These are phyloP conservation scores for Uria aalge DNA, from an alignment of 2,113 vertebrate genomes.

Conservation along the genomic window DNA sequence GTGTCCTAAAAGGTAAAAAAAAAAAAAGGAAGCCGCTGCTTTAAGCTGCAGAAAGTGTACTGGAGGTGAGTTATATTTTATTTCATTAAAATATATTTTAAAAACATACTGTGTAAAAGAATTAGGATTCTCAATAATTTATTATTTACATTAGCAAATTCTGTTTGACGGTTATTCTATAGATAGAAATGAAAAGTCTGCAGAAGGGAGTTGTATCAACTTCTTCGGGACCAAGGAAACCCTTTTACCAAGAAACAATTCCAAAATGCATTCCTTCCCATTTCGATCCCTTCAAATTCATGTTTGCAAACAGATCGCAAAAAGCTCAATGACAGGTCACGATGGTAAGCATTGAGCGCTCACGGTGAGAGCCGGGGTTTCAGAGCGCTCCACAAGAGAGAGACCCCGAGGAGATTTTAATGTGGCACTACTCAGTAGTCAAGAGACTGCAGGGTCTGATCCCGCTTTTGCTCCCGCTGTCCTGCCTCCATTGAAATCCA, in stretches of 20 bases:
- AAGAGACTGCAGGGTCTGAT: not conserved
- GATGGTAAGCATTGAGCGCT: not conserved
- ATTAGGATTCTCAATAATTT: slow-evolving; percentile 84
- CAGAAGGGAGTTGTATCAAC: not conserved
- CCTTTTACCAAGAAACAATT: not conserved
- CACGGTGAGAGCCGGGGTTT: not conserved
- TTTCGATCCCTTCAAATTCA: not conserved
- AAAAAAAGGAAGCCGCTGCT: not conserved
- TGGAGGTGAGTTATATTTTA: slow-evolving; percentile 71
- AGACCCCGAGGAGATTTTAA: not conserved
- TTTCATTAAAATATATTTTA: slow-evolving; percentile 83
- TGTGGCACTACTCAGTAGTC: not conserved
- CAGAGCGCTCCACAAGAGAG: not conserved
- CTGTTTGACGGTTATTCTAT: slow-evolving; percentile 59
- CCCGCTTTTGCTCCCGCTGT: not conserved
- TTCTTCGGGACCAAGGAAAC: not conserved
- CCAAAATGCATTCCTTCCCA: not conserved
- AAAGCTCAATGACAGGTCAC: not conserved
- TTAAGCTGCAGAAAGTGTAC: not conserved
- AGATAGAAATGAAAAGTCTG: slow-evolving; percentile 1
- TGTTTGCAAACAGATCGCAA: not conserved
- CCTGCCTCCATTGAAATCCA: not conserved
- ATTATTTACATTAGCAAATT: slow-evolving; percentile 82
- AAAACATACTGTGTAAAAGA: slow-evolving; percentile 79
- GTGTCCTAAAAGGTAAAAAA: not conserved